Conservation (phyloP, 2,888 invertebrate species). For the Operophtera brumata region DNA sequence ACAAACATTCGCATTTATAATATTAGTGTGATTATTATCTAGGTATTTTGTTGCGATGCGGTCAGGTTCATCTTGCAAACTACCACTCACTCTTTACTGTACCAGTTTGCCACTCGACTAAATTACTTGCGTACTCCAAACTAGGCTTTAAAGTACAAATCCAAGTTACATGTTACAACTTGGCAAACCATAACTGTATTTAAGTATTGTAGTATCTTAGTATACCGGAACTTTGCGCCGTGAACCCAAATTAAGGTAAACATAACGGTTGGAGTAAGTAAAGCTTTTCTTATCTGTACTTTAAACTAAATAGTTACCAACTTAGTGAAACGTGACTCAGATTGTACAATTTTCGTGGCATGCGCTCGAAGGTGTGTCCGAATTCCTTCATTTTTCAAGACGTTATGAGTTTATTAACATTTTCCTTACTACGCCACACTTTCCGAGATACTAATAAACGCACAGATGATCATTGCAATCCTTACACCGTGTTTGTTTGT, state of each 20-base stretch:
- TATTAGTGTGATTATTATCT: too few species aligned
- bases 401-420: neutral
- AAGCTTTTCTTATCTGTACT: conserved; percentile 60
- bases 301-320: conserved; percentile 63
- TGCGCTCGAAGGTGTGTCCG: conserved; percentile 54
- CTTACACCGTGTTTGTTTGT: too few species aligned
- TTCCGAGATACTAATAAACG: too few species aligned
- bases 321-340: conserved; percentile 65
- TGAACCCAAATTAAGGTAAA: conserved; percentile 54
- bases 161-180: neutral
- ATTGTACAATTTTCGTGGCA: conserved; percentile 49
- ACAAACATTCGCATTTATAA: too few species aligned
- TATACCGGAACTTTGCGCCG: conserved; percentile 15
- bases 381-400: conserved; percentile 37
- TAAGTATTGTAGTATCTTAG: conserved; percentile 31
- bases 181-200: neutral
- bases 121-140: too few species aligned
- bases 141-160: too few species aligned
- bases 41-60: too few species aligned
- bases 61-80: too few species aligned
- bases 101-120: too few species aligned
- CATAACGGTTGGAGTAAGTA: conserved; percentile 59
- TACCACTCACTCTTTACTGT: too few species aligned
- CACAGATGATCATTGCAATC: too few species aligned
- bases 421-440: neutral